These are phyloP conservation scores for Leptogaster cylindrica DNA, from an alignment of 2,888 invertebrate species.

Conservation along the genomic window DNA sequence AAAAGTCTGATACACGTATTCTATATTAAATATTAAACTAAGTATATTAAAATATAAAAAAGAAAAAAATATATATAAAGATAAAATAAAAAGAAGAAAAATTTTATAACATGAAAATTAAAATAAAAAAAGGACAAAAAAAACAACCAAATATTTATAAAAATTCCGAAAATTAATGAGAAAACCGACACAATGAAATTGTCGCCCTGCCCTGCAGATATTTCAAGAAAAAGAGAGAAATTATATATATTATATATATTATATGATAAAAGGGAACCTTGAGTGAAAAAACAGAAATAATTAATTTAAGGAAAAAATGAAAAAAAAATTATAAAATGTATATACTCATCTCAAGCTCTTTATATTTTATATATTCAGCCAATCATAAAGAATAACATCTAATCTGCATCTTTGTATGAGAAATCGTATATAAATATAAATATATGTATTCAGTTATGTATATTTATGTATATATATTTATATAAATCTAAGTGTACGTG, in stretches of 20 bases:
- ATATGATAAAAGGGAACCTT: neutral
- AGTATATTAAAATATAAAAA: neutral
- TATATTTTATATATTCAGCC: constrained; percentile 32
- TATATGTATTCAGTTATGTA: too few species aligned
- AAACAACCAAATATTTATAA: too few species aligned
- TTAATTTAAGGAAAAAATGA: constrained; percentile 8
- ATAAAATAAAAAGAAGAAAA: neutral
- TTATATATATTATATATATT: constrained; percentile 1
- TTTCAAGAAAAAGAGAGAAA: neutral
- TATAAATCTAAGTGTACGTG: constrained; percentile 5
- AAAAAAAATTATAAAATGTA: neutral
- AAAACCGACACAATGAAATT: neutral
- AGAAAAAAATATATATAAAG: neutral
- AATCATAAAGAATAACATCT: constrained; percentile 9
- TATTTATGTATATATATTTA: neutral
- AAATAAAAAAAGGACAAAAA: neutral
- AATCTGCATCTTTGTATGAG: constrained; percentile 1
- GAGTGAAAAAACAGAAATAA: constrained; percentile 10
- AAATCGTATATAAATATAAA: too few species aligned
- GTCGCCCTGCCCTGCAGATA: neutral
- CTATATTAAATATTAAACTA: constrained; percentile 12
- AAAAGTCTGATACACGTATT: constrained; percentile 36
- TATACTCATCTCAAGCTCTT: constrained; percentile 31
- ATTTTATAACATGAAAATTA: neutral
- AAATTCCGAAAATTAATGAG: neutral